These are phyloP conservation scores for Brachionus koreanus DNA, from an alignment of 1,140 invertebrate genomes.

Conservation along the genomic window DNA sequence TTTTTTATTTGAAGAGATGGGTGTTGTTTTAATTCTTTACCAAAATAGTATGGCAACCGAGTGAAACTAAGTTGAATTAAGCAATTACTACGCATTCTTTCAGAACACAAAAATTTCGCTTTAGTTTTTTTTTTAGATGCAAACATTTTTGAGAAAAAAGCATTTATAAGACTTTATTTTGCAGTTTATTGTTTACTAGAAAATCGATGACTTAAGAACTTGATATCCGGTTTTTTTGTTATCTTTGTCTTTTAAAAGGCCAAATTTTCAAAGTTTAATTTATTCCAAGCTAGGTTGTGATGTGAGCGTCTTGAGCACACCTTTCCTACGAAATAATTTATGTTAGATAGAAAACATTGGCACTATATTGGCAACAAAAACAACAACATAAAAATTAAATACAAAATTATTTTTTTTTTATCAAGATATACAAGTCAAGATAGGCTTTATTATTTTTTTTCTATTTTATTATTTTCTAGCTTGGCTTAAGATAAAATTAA, in stretches of 20 bases:
- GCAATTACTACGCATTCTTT: no score
- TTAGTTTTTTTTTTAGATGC: no score
- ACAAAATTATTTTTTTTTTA: not conserved
- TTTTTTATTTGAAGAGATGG: no score
- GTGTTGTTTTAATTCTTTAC: no score
- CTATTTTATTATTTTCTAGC: not conserved
- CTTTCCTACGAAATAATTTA: not conserved
- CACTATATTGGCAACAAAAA: not conserved
- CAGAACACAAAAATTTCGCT: no score
- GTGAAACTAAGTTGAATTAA: no score
- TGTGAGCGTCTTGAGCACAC: not conserved
- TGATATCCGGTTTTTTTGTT: not conserved
- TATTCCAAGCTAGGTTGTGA: not conserved
- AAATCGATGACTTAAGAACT: not conserved
- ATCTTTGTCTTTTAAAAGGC: not conserved
- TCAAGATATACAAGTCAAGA: not conserved
- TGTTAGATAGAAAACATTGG: not conserved
- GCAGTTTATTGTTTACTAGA: not conserved
- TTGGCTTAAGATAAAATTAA: not conserved
- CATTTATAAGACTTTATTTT: no score
- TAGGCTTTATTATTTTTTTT: not conserved
- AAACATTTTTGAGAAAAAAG: no score
- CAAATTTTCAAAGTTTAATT: not conserved
- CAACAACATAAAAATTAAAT: not conserved
- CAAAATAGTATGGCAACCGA: no score